Conservation (phyloP, 2,113 vertebrate species). For the Brevimyrus niger region DNA sequence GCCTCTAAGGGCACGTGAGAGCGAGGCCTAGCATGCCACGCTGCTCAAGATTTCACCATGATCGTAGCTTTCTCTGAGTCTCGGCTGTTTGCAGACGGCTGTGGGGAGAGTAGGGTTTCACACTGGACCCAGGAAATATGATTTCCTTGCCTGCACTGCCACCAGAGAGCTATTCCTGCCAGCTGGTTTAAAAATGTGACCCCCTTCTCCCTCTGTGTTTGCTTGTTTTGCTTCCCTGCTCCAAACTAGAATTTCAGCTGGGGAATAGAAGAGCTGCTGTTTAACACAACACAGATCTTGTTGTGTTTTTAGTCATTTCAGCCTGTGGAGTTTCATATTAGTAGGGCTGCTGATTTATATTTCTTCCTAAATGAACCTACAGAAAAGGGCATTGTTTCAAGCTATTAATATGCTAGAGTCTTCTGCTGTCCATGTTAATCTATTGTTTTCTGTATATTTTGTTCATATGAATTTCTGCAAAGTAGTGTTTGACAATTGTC, state of each 20-base stretch:
- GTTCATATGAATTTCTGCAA: neutral
- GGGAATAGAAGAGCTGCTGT: conserved; percentile 1
- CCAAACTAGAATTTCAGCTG: neutral
- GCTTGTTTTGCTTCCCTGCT: neutral
- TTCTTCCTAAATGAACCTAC: neutral
- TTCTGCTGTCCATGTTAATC: neutral
- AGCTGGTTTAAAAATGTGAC: neutral
- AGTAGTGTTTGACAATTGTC: neutral
- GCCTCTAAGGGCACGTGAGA: conserved; percentile 1
- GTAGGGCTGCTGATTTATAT: neutral
- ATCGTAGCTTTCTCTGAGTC: neutral
- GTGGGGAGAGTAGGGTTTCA: neutral
- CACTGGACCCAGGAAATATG: neutral
- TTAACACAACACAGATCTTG: neutral
- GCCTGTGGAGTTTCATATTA: neutral
- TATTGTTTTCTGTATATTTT: neutral
- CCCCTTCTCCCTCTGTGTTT: neutral
- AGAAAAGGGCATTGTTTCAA: neutral
- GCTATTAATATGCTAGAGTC: neutral
- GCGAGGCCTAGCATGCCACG: neutral
- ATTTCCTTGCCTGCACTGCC: neutral
- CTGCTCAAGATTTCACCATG: neutral
- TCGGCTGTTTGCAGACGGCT: neutral
- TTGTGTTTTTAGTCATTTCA: neutral
- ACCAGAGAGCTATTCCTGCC: neutral